Evolutionary conservation across 2,888 invertebrate genomes (phyloP).

Genomic region (Cybosia mesomella): DNA sequence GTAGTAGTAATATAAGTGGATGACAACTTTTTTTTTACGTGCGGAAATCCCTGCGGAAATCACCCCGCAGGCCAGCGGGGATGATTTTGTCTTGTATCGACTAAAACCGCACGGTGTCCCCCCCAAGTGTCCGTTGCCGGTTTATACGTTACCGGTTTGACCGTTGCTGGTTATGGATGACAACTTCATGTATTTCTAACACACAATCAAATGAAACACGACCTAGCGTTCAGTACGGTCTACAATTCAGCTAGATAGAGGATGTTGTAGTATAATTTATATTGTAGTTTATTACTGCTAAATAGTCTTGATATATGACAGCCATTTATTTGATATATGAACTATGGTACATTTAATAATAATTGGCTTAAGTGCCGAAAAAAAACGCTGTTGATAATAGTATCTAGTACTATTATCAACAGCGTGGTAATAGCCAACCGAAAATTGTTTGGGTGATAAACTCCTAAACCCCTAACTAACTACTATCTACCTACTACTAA

Average conservation of each 20-base stretch:
- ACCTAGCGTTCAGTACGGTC: slow-evolving; percentile 4
- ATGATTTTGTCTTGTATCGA: no score
- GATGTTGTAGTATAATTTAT: slow-evolving; percentile 18
- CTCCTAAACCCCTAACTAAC: no score
- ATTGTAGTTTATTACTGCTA: slow-evolving; percentile 21
- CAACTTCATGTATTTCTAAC: not conserved
- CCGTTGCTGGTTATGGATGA: no score
- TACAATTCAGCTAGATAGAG: not conserved
- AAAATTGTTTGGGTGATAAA: not conserved
- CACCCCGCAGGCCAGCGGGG: no score
- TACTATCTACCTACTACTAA: no score
- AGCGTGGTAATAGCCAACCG: not conserved
- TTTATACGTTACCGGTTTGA: no score
- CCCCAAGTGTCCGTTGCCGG: no score
- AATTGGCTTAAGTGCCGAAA: slow-evolving; percentile 10
- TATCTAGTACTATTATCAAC: no score
- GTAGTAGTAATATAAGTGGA: not conserved
- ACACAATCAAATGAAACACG: slow-evolving; percentile 15
- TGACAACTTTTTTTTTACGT: no score
- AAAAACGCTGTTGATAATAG: not conserved
- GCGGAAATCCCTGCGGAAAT: no score
- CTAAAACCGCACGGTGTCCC: no score
- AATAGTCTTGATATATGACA: slow-evolving; percentile 16
- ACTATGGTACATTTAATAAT: slow-evolving; percentile 5
- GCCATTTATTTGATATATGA: slow-evolving; percentile 25